phyloP scores from a whole-genome alignment of 2,113 vertebrate species.

The Nestor notabilis region DNA sequence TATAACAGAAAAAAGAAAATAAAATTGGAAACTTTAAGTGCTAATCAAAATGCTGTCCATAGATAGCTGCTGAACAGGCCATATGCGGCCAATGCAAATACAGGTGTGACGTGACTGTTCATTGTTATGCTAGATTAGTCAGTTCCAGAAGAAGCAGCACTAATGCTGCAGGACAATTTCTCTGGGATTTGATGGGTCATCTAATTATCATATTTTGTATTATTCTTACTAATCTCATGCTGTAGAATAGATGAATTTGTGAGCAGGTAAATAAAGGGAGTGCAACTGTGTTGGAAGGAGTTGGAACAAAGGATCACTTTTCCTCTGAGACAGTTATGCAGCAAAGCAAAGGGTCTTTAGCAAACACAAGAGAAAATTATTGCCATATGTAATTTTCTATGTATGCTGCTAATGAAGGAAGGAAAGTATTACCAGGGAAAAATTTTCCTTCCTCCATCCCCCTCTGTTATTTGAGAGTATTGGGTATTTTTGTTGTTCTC shows the following conservation, averaged over 20 bases:
- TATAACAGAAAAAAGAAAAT: background rate
- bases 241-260: background rate
- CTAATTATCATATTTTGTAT: conserved; percentile 38
- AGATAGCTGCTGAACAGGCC: background rate
- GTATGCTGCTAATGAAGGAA: background rate
- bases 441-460: background rate
- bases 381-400: background rate
- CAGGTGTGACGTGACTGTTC: conserved; percentile 33
- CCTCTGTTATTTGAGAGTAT: background rate
- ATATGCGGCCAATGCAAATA: background rate
- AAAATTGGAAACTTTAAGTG: background rate
- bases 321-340: background rate
- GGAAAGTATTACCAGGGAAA: background rate
- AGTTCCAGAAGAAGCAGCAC: background rate
- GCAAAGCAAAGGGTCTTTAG: background rate
- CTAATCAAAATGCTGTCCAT: conserved; percentile 33
- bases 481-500: background rate
- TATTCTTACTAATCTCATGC: background rate
- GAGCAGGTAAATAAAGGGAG: background rate
- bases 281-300: background rate
- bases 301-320: background rate
- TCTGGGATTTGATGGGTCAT: conserved; percentile 18
- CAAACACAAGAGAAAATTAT: background rate
- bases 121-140: conserved; percentile 11
- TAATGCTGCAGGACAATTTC: background rate